Evolutionary conservation across 2,113 vertebrate genomes (phyloP).

Genomic region (Bombycilla garrulus): DNA sequence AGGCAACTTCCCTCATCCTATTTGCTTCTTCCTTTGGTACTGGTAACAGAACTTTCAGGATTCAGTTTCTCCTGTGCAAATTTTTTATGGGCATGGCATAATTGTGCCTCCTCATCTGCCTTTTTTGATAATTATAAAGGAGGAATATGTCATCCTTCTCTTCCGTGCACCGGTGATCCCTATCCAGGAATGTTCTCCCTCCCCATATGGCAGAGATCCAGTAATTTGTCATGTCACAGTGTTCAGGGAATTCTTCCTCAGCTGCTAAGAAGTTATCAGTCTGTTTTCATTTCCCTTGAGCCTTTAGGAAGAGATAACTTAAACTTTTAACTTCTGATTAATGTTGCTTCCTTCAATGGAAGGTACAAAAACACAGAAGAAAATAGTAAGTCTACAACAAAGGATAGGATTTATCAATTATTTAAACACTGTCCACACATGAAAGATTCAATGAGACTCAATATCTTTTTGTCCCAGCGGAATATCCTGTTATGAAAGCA

Average conservation of each 20-base stretch:
- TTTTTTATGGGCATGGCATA: not conserved
- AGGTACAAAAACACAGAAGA: not conserved
- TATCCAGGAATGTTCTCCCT: not conserved
- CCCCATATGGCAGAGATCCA: not conserved
- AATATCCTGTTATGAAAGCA: not conserved
- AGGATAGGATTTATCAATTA: not conserved
- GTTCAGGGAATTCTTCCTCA: not conserved
- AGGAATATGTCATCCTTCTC: not conserved
- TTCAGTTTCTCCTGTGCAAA: not conserved
- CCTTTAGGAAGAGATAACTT: not conserved
- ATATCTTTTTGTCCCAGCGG: not conserved
- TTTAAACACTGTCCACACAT: not conserved
- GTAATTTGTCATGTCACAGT: not conserved
- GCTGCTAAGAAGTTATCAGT: not conserved
- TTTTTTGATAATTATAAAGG: not conserved
- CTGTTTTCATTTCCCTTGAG: constrained; percentile 27
- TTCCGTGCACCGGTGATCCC: not conserved
- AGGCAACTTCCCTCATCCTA: not conserved
- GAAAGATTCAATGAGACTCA: constrained; percentile 4
- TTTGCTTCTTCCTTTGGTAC: not conserved
- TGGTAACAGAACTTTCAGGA: not conserved
- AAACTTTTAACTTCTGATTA: constrained; percentile 28
- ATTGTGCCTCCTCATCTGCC: not conserved
- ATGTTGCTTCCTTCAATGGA: not conserved
- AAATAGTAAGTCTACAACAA: not conserved